These are phyloP conservation scores for Zeuzera pyrina DNA, from an alignment of 2,888 invertebrate species.

Conservation along the genomic window DNA sequence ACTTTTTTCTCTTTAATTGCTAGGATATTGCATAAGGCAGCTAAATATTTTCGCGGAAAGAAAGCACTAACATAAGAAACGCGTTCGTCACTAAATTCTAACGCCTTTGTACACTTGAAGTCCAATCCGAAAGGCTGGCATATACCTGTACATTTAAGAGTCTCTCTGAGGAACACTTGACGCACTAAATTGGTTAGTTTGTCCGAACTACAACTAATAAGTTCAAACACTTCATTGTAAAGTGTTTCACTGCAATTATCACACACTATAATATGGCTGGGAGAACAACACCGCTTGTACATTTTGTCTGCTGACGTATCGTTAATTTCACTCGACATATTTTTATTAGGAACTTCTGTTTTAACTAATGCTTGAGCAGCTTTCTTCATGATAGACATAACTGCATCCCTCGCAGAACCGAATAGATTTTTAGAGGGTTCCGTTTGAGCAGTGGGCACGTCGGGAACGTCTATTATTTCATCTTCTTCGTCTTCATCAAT, in stretches of 20 bases:
- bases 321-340: conserved; percentile 66
- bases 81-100: conserved; percentile 60
- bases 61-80: conserved; percentile 75
- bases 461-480: conserved; percentile 75
- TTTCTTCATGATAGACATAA: conserved; percentile 92
- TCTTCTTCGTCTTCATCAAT: conserved; percentile 79
- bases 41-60: conserved; percentile 78
- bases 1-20: conserved; percentile 79
- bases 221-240: conserved; percentile 80
- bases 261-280: conserved; percentile 82
- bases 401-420: conserved; percentile 91
- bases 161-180: conserved; percentile 73
- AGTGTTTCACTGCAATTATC: conserved; percentile 81
- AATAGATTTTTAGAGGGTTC: conserved; percentile 81
- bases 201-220: conserved; percentile 80
- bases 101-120: conserved; percentile 71
- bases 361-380: conserved; percentile 90
- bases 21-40: conserved; percentile 84
- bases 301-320: conserved; percentile 52
- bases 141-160: conserved; percentile 74
- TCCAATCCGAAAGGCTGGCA: conserved; percentile 76
- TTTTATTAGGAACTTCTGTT: conserved; percentile 76
- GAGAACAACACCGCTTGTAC: conserved; percentile 77
- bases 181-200: conserved; percentile 75
- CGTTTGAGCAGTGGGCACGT: conserved; percentile 53